phyloP scores from a whole-genome alignment of 2,888 invertebrate species.

The Andrena fulva region DNA sequence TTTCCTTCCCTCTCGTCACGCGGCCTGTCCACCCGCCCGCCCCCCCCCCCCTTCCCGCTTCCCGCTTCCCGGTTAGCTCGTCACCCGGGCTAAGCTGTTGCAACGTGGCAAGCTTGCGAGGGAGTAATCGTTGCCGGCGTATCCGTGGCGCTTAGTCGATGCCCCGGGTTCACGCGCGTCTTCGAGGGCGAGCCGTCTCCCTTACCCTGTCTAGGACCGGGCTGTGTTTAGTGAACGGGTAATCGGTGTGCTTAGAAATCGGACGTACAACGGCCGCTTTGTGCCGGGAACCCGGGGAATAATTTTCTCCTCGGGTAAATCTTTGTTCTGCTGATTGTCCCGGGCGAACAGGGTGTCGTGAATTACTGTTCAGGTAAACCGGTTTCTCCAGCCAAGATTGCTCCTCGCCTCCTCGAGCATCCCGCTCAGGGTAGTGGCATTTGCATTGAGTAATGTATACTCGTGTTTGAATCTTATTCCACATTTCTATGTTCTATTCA shows the following conservation, averaged over 20 bases:
- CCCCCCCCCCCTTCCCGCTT: slow-evolving; percentile 1
- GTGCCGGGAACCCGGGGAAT: slow-evolving; percentile 5
- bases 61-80: slow-evolving; percentile 35
- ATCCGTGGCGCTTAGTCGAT: slow-evolving; percentile 2
- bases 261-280: neutral
- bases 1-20: neutral
- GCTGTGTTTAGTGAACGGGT: neutral
- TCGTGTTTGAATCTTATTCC: neutral
- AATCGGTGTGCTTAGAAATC: slow-evolving; percentile 5
- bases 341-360: neutral
- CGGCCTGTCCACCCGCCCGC: neutral
- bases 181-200: neutral
- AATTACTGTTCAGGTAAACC: slow-evolving; percentile 3
- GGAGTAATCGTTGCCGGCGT: slow-evolving; percentile 35
- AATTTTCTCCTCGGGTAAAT: slow-evolving; percentile 15
- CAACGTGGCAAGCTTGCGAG: slow-evolving; percentile 8
- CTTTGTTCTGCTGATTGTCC: slow-evolving; percentile 18
- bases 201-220: neutral
- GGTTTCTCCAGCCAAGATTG: neutral
- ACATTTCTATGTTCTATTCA: neutral
- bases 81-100: slow-evolving; percentile 19
- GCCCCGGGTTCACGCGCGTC: neutral
- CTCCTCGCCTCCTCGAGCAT: neutral
- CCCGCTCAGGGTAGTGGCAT: neutral
- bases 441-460: neutral